Evolutionary conservation across 2,888 invertebrate genomes (phyloP).

Genomic region (Odontocerum albicorne): DNA sequence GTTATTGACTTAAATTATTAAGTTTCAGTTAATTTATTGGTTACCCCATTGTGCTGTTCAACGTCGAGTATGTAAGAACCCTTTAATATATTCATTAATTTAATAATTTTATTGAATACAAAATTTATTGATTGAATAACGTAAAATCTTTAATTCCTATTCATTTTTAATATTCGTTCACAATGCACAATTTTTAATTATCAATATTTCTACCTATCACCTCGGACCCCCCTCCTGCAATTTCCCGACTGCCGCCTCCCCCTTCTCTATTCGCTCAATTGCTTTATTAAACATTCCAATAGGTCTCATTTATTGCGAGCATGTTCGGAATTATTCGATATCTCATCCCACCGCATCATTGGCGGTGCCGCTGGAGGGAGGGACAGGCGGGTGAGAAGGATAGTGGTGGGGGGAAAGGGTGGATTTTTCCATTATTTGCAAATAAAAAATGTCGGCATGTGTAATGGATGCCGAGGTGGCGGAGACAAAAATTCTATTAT

Average conservation of each 20-base stretch:
- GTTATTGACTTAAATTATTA: too few relatives aligned
- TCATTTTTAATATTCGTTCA: too few relatives aligned
- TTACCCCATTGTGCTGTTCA: too few relatives aligned
- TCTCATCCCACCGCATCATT: slow-evolving; percentile 21
- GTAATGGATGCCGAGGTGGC: slow-evolving; percentile 33
- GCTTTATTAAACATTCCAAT: slow-evolving; percentile 38
- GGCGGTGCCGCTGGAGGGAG: neutral
- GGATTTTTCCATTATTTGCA: slow-evolving; percentile 34
- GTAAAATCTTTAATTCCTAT: too few relatives aligned
- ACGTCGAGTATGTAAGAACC: too few relatives aligned
- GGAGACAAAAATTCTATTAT: slow-evolving; percentile 12
- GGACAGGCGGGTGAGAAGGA: slow-evolving; percentile 1
- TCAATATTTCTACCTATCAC: neutral
- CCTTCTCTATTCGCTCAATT: slow-evolving; percentile 28
- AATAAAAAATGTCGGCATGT: slow-evolving; percentile 31
- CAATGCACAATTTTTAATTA: too few relatives aligned
- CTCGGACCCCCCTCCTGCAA: slow-evolving; percentile 3
- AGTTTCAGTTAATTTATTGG: too few relatives aligned
- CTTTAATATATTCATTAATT: too few relatives aligned
- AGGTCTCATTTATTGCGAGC: slow-evolving; percentile 37
- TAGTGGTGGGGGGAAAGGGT: slow-evolving; percentile 11
- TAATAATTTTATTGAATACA: too few relatives aligned
- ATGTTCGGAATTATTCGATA: slow-evolving; percentile 37
- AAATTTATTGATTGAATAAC: too few relatives aligned
- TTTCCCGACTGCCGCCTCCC: neutral